A percentile compares a stretch with the other conserved stretches of the same genome.
Evolutionary conservation across 2,797 vertebrate genomes (phyloP).

Genomic region (Lutjanus argentimaculatus): DNA sequence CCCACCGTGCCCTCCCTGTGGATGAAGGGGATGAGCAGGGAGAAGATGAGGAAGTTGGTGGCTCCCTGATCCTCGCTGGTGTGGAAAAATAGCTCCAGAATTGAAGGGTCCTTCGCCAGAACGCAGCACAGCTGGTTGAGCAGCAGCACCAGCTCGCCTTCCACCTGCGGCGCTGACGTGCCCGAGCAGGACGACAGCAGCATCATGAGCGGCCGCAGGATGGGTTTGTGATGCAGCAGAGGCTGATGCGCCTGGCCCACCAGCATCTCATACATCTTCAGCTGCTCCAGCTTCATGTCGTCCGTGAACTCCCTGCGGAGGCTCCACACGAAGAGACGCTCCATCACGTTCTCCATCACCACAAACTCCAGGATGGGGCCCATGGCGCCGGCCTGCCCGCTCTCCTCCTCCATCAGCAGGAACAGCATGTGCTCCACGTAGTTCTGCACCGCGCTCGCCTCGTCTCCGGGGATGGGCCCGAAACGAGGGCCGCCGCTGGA

Average conservation of each 20-base stretch:
- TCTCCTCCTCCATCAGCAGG: conserved; percentile 94
- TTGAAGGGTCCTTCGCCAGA: conserved; percentile 95
- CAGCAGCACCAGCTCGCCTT: conserved; percentile 93
- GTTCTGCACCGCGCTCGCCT: conserved; percentile 97
- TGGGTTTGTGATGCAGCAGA: conserved; percentile 96
- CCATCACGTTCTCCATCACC: conserved; percentile 98
- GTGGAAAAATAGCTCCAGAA: conserved; percentile 98
- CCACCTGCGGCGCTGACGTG: conserved; percentile 87
- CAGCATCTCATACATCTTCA: conserved; percentile 98
- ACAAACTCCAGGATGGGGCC: conserved; percentile 98
- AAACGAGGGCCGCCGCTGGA: conserved; percentile 70
- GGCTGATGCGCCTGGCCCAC: conserved; percentile 95
- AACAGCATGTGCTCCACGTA: conserved; percentile 99
- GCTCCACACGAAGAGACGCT: conserved; percentile 99
- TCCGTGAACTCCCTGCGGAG: conserved; percentile 95
- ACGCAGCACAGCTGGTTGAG: conserved; percentile 96
- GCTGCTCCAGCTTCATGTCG: conserved; percentile 96
- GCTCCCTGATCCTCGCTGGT: conserved; percentile 98
- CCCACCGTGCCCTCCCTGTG: conserved; percentile 95
- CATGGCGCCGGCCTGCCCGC: conserved; percentile 93
- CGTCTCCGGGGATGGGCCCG: conserved; percentile 90
- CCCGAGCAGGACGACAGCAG: conserved; percentile 94
- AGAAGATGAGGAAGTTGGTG: conserved; percentile 99
- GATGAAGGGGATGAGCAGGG: conserved; percentile 97
- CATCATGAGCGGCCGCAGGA: conserved; percentile 98